These are phyloP conservation scores for Dendrolimus pini DNA, from an alignment of 2,888 invertebrate species.

Conservation along the genomic window DNA sequence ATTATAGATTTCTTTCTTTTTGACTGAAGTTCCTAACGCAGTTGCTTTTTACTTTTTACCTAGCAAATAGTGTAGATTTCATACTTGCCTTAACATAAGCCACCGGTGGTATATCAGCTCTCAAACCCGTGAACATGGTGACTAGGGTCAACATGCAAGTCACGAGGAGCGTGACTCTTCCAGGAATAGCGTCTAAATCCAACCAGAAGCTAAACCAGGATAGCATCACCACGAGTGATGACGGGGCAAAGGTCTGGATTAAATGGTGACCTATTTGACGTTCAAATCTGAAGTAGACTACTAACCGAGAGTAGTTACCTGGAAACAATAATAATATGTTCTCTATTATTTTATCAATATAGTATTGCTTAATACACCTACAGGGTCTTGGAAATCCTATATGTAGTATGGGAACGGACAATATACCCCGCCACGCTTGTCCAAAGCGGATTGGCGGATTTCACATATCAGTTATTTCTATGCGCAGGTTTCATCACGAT, in stretches of 20 bases:
- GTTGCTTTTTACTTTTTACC: too few relatives aligned
- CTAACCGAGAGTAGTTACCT: conserved; percentile 87
- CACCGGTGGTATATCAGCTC: conserved; percentile 90
- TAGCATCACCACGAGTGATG: conserved; percentile 87
- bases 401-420: too few relatives aligned
- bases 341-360: too few relatives aligned
- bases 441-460: too few relatives aligned
- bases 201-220: conserved; percentile 94
- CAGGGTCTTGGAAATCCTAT: too few relatives aligned
- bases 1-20: too few relatives aligned
- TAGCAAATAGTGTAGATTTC: too few relatives aligned
- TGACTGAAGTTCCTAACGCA: too few relatives aligned
- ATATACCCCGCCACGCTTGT: too few relatives aligned
- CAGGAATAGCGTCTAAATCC: conserved; percentile 89
- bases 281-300: conserved; percentile 88
- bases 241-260: conserved; percentile 91
- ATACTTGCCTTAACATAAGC: conserved; percentile 87
- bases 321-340: conserved; percentile 17
- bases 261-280: conserved; percentile 90
- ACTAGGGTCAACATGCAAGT: conserved; percentile 91
- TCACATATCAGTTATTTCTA: too few relatives aligned
- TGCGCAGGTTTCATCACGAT: too few relatives aligned
- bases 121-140: conserved; percentile 89
- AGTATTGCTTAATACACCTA: too few relatives aligned
- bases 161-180: conserved; percentile 86